phyloP scores from a whole-genome alignment of 1,140 invertebrate genomes.

The Heliothis virescens region DNA sequence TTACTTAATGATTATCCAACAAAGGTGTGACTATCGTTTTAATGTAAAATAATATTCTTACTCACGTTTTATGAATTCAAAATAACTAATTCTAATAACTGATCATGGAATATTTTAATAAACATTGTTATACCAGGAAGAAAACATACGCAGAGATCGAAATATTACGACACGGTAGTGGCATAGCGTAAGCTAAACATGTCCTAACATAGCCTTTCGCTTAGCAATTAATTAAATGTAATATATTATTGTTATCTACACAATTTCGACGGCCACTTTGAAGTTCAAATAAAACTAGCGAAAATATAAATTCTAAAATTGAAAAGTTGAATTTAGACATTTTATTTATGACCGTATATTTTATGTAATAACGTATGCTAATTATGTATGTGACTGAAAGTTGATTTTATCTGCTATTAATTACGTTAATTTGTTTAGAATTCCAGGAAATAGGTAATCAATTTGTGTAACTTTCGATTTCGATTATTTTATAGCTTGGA shows the following conservation, averaged over 20 bases:
- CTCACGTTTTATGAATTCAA: not conserved
- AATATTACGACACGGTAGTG: not conserved
- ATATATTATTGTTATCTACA: constrained; percentile 25
- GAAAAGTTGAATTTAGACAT: constrained; percentile 1
- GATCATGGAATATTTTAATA: not conserved
- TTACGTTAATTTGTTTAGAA: constrained; percentile 19
- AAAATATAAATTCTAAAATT: constrained; percentile 9
- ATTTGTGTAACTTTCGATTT: not conserved
- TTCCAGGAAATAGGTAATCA: not conserved
- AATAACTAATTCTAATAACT: not conserved
- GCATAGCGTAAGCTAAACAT: constrained; percentile 29
- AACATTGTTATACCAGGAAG: constrained; percentile 13
- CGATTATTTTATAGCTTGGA: too few relatives aligned
- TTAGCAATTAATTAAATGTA: constrained; percentile 23
- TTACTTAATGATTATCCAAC: too few relatives aligned
- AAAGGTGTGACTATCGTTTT: too few relatives aligned
- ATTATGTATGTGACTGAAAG: constrained; percentile 6
- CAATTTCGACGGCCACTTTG: constrained; percentile 25
- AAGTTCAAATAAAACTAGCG: constrained; percentile 3
- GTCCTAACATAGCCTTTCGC: not conserved
- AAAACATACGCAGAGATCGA: not conserved
- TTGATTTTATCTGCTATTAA: not conserved
- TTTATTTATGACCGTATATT: not conserved
- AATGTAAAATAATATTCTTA: too few relatives aligned
- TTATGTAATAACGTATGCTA: constrained; percentile 1